A percentile compares a stretch with the other conserved stretches of the same genome.
Conservation (phyloP, 2,888 invertebrate genomes). For the Dermolepida albohirtum region DNA sequence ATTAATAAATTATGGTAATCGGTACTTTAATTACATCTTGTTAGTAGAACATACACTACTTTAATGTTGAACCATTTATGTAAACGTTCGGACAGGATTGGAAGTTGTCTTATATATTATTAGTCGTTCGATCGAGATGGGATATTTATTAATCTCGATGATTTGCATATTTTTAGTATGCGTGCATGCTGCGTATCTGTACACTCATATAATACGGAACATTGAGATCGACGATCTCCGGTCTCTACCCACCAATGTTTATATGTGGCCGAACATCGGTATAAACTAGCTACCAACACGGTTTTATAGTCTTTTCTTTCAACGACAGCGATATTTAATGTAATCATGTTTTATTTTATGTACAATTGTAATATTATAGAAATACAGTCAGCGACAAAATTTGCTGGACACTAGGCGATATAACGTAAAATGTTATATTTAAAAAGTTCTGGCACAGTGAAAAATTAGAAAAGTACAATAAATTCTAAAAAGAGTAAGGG, state of each 20-base stretch:
- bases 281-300: conserved; percentile 14
- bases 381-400: no score
- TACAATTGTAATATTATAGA: no score
- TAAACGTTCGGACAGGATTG: conserved; percentile 1
- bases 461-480: no score
- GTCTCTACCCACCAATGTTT: conserved; percentile 14
- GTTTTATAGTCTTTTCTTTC: conserved; percentile 5
- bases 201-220: conserved; percentile 9
- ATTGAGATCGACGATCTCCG: conserved; percentile 7
- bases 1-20: conserved; percentile 1
- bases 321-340: conserved; percentile 2
- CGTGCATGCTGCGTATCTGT: conserved; percentile 21
- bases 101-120: conserved; percentile 25
- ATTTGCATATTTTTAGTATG: conserved; percentile 46
- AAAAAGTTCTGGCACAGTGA: no score
- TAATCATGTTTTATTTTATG: conserved; percentile 8
- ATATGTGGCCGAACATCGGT: conserved; percentile 4
- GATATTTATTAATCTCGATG: conserved; percentile 48
- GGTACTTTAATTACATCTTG: conserved; percentile 38
- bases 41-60: conserved; percentile 8
- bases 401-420: no score
- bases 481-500: no score
- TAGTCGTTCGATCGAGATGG: conserved; percentile 39
- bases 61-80: conserved; percentile 13
- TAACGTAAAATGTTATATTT: no score